phyloP scores from a whole-genome alignment of 2,113 vertebrate species.

The Hiodon tergisus region DNA sequence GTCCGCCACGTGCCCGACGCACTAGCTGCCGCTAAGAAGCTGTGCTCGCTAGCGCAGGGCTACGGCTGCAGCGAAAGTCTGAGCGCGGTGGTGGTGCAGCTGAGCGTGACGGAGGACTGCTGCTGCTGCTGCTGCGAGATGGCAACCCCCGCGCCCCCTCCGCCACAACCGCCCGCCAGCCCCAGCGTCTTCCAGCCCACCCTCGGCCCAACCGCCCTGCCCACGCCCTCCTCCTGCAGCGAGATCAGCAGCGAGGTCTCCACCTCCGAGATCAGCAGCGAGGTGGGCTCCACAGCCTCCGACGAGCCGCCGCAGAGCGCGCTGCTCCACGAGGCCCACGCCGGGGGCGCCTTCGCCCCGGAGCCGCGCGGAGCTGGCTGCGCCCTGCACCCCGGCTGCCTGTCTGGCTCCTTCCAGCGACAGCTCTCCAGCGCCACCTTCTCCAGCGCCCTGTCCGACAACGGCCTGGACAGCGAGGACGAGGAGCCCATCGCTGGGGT shows the following conservation, averaged over 20 bases:
- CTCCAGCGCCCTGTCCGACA: conserved; percentile 94
- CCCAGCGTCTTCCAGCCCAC: conserved; percentile 26
- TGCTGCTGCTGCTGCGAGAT: conserved; percentile 77
- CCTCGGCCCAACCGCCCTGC: conserved; percentile 58
- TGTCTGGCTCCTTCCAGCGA: conserved; percentile 79
- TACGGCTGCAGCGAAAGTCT: conserved; percentile 91
- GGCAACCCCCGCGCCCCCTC: conserved; percentile 51
- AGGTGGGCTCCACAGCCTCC: conserved; percentile 90
- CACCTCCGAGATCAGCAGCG: conserved; percentile 94
- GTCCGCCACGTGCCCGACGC: conserved; percentile 87
- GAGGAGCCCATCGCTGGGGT: conserved; percentile 94
- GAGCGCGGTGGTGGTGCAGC: conserved; percentile 89
- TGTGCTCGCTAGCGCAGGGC: conserved; percentile 92
- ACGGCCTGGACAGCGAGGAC: conserved; percentile 92
- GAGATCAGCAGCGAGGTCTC: conserved; percentile 95
- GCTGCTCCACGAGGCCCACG: not conserved
- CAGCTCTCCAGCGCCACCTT: conserved; percentile 95
- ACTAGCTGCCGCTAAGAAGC: conserved; percentile 87
- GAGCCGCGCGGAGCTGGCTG: conserved; percentile 65
- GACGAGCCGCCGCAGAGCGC: conserved; percentile 73
- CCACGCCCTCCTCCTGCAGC: conserved; percentile 78
- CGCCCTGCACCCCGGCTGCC: conserved; percentile 75
- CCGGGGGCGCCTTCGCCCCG: conserved; percentile 33
- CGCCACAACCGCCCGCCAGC: conserved; percentile 52
- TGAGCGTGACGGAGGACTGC: conserved; percentile 90